Percentiles rank a stretch among this genome's conserved stretches.
These are phyloP conservation scores for Didymodactylos carnosus DNA, from an alignment of 2,888 invertebrate genomes.

Conservation along the genomic window DNA sequence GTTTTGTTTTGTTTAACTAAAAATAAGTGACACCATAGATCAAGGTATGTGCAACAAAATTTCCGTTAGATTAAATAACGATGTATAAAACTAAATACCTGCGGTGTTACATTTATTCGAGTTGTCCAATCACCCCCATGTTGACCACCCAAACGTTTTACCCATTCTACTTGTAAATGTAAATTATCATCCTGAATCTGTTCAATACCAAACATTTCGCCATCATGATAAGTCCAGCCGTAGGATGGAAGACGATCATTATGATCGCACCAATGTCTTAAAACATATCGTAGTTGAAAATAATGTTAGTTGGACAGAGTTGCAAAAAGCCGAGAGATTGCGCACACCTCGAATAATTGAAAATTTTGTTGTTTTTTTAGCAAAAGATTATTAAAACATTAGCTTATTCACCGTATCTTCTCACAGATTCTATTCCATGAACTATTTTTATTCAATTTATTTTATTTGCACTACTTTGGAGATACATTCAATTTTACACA, in stretches of 20 bases:
- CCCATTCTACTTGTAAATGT: conserved; percentile 59
- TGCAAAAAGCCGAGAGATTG: no score
- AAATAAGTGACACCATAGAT: no score
- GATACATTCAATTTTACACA: conserved; percentile 25
- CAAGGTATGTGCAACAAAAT: no score
- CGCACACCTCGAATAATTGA: no score
- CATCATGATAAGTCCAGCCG: conserved; percentile 83
- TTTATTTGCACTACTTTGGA: conserved; percentile 16
- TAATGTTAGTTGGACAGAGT: no score
- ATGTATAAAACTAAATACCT: no score
- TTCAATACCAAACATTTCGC: conserved; percentile 70
- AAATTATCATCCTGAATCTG: conserved; percentile 61
- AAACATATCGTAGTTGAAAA: conserved; percentile 8
- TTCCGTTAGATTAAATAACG: no score
- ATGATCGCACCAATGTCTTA: conserved; percentile 73
- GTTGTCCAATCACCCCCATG: conserved; percentile 85
- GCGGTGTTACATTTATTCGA: conserved; percentile 46
- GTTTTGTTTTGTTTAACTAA: conserved; percentile 31
- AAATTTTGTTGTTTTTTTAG: background rate
- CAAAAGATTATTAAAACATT: background rate
- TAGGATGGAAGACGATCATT: conserved; percentile 39
- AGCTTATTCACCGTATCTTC: no score
- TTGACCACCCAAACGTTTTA: conserved; percentile 57
- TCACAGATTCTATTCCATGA: no score
- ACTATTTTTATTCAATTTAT: background rate